Percentiles rank a stretch among this genome's conserved stretches.
Evolutionary conservation across 2,113 vertebrate species (phyloP).

Genomic region (Lanius ludovicianus): DNA sequence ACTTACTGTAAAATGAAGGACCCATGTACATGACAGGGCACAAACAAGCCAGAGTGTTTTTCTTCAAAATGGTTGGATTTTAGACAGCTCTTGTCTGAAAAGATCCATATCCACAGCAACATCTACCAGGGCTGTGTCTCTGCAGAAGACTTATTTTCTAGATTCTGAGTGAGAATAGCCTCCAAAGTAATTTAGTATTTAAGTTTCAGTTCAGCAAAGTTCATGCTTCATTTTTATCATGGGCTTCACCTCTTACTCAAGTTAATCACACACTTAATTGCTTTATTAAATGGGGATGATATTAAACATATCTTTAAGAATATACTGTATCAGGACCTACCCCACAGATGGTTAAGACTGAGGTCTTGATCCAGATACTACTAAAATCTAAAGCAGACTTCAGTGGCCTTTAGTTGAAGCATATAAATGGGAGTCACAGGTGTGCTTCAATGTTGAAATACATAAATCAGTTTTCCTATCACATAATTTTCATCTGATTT

Average conservation of each 20-base stretch:
- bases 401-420: not conserved
- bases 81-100: not conserved
- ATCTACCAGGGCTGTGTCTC: not conserved
- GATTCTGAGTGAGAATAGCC: not conserved
- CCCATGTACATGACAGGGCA: not conserved
- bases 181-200: not conserved
- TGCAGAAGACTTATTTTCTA: not conserved
- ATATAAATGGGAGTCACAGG: not conserved
- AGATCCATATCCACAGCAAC: not conserved
- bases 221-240: not conserved
- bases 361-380: not conserved
- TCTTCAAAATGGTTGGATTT: not conserved
- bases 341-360: not conserved
- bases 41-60: not conserved
- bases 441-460: not conserved
- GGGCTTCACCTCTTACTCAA: not conserved
- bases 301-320: not conserved
- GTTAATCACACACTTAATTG: not conserved
- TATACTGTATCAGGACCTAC: not conserved
- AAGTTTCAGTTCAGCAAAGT: not conserved
- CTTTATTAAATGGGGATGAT: not conserved
- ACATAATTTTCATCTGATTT: slow-evolving; percentile 25
- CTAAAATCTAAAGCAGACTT: not conserved
- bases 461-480: not conserved
- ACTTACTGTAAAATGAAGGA: not conserved